Evolutionary conservation across 92 coral and sea anemone genomes (phyloP).

Genomic region (Palythoa heliodiscus): DNA sequence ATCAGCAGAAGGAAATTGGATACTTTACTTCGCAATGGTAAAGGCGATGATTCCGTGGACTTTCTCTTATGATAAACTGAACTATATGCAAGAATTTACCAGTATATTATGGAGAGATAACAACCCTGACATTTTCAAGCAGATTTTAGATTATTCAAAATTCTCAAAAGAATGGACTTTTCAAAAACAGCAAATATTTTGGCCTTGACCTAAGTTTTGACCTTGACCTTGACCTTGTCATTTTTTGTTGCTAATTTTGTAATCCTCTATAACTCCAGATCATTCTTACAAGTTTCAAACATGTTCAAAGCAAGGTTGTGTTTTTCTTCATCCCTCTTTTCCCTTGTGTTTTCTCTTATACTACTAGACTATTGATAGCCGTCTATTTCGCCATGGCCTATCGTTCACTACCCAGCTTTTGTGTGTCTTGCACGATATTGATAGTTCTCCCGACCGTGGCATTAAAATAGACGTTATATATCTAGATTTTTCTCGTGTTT

Average conservation of each 20-base stretch:
- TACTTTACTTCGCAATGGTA: constrained; percentile 39
- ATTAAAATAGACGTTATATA: too few relatives aligned
- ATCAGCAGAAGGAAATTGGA: constrained; percentile 43
- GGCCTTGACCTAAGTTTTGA: neutral
- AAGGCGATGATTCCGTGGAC: constrained; percentile 47
- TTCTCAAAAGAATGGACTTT: neutral
- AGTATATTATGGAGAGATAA: constrained; percentile 45
- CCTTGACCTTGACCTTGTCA: neutral
- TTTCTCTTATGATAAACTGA: constrained; percentile 40
- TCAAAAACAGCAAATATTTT: neutral
- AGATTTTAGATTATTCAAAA: neutral
- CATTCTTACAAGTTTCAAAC: neutral
- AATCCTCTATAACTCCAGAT: neutral
- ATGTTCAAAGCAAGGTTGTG: neutral
- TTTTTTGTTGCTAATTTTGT: neutral
- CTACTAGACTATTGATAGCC: too few relatives aligned
- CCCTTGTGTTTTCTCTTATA: too few relatives aligned
- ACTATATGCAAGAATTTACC: constrained; percentile 14
- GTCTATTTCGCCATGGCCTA: too few relatives aligned
- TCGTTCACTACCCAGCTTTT: too few relatives aligned
- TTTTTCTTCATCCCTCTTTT: too few relatives aligned
- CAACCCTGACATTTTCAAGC: constrained; percentile 22
- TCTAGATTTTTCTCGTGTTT: too few relatives aligned
- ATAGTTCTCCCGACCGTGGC: too few relatives aligned
- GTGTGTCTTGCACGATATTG: too few relatives aligned